Percentiles rank a stretch among this genome's conserved stretches.
Evolutionary conservation across 2,113 vertebrate genomes (phyloP).

Genomic region (Epinephelus fuscoguttatus): DNA sequence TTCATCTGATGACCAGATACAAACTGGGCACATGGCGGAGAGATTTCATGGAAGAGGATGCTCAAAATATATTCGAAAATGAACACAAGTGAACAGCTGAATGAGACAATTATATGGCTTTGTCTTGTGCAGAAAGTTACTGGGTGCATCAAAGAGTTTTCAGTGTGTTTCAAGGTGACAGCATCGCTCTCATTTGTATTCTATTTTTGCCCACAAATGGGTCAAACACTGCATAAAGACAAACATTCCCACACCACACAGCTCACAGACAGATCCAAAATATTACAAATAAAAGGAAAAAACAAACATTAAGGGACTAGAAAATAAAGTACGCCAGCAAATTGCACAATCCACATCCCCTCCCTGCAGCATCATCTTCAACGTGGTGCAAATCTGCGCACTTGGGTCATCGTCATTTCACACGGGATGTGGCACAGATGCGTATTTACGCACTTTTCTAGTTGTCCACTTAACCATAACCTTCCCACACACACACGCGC

Average conservation of each 20-base stretch:
- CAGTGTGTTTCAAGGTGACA: constrained; percentile 34
- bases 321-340: neutral
- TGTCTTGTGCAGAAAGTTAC: neutral
- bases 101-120: neutral
- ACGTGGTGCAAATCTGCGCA: constrained; percentile 11
- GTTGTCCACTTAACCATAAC: neutral
- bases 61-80: neutral
- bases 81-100: neutral
- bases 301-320: neutral
- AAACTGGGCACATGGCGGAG: neutral
- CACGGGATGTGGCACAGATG: constrained; percentile 3
- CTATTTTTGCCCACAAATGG: constrained; percentile 32
- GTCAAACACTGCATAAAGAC: neutral
- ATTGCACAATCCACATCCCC: constrained; percentile 43
- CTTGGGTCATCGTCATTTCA: neutral
- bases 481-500: neutral
- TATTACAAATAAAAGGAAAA: neutral
- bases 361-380: constrained; percentile 25
- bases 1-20: constrained; percentile 13
- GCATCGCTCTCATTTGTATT: constrained; percentile 17
- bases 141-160: constrained; percentile 6
- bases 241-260: neutral
- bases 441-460: constrained; percentile 14
- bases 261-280: neutral
- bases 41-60: constrained; percentile 2